These are phyloP conservation scores for Lepidochitona cinerea DNA, from an alignment of 2,888 invertebrate genomes.

Conservation along the genomic window DNA sequence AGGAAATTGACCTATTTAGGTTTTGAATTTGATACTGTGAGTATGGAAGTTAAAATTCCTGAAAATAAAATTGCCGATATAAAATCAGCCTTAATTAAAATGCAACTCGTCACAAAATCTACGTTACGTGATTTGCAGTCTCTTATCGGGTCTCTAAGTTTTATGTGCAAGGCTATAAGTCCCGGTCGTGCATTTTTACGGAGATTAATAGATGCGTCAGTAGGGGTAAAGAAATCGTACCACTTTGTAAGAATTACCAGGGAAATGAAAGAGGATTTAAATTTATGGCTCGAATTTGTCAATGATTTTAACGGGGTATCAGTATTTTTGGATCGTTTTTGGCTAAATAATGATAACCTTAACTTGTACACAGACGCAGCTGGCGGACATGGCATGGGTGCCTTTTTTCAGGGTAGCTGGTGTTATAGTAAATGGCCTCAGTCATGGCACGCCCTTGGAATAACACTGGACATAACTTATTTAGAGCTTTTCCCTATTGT, in stretches of 20 bases:
- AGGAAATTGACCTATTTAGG: neutral
- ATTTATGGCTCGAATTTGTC: neutral
- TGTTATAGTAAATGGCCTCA: neutral
- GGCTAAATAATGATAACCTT: slow-evolving; percentile 4
- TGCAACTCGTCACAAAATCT: neutral
- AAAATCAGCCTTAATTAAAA: neutral
- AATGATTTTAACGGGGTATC: neutral
- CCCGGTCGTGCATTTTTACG: slow-evolving; percentile 20
- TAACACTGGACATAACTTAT: neutral
- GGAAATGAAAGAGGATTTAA: neutral
- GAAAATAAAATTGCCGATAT: neutral
- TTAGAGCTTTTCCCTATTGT: neutral
- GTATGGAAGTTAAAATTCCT: slow-evolving; percentile 8
- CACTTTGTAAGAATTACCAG: neutral
- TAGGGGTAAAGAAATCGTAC: neutral
- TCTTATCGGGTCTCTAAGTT: slow-evolving; percentile 18
- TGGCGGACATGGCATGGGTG: neutral
- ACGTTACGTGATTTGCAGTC: slow-evolving; percentile 18
- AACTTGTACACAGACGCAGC: slow-evolving; percentile 11
- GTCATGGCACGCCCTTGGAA: neutral
- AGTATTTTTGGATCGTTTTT: neutral
- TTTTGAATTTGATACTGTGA: slow-evolving; percentile 6
- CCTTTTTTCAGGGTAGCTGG: neutral
- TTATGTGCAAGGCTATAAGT: slow-evolving; percentile 16
- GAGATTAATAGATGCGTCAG: slow-evolving; percentile 14